Percentiles rank a stretch among this genome's conserved stretches.
These are phyloP conservation scores for Phalacrocorax pelagicus DNA, from an alignment of 2,113 vertebrate species.

Conservation along the genomic window DNA sequence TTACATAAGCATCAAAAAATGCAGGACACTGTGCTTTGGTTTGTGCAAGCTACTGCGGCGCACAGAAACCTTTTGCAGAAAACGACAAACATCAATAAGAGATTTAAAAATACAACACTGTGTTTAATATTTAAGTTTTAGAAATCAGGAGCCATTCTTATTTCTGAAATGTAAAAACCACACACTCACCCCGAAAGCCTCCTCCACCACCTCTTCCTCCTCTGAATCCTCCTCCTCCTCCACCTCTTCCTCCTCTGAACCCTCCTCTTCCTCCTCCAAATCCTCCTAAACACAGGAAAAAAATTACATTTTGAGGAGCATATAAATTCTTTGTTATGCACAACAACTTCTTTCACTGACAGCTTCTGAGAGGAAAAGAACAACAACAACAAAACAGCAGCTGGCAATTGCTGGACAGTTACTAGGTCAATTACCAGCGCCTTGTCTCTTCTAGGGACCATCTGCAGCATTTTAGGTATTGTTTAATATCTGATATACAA, in stretches of 20 bases:
- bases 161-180: background rate
- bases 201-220: conserved; percentile 84
- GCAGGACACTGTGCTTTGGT: background rate
- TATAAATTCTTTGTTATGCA: background rate
- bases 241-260: conserved; percentile 72
- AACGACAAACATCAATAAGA: background rate
- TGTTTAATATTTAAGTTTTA: background rate
- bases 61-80: background rate
- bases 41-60: background rate
- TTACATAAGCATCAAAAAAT: background rate
- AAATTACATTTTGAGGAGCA: background rate
- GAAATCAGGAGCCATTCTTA: background rate
- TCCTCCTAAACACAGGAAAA: conserved; percentile 68
- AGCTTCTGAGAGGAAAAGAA: background rate
- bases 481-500: background rate
- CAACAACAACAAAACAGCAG: background rate
- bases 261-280: conserved; percentile 79
- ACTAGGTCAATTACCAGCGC: background rate
- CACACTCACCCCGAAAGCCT: conserved; percentile 78
- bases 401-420: background rate
- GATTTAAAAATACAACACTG: background rate
- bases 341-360: background rate
- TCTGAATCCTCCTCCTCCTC: conserved; percentile 73
- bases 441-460: background rate
- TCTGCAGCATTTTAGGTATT: background rate